These are phyloP conservation scores for Saguinus midas DNA, from an alignment of 2,113 vertebrate genomes.

Conservation along the genomic window DNA sequence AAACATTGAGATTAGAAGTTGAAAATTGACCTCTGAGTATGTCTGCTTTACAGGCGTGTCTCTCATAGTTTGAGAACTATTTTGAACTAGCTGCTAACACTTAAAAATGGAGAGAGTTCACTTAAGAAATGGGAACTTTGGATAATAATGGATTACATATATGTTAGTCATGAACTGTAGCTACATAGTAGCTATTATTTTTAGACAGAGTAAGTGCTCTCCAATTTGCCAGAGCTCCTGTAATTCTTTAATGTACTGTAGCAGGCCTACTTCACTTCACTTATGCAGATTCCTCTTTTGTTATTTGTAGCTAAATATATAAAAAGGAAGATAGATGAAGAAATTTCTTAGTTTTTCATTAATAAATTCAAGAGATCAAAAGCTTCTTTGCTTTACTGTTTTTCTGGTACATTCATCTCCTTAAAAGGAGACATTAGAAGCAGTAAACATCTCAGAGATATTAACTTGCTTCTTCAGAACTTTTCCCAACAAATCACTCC, in stretches of 20 bases:
- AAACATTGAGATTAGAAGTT: background rate
- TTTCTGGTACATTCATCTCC: constrained; percentile 16
- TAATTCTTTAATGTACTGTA: background rate
- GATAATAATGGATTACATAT: background rate
- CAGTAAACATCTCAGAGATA: background rate
- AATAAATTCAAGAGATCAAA: constrained; percentile 29
- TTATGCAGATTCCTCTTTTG: background rate
- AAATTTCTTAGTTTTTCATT: constrained; percentile 1
- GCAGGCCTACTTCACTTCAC: background rate
- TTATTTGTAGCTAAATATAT: constrained; percentile 19
- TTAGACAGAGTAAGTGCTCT: background rate
- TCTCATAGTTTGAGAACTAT: background rate
- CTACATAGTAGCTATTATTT: background rate
- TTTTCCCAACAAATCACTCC: background rate
- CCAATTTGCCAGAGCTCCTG: background rate
- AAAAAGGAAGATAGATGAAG: background rate
- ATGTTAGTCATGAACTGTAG: background rate
- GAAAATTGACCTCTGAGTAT: background rate
- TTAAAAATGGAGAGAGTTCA: background rate
- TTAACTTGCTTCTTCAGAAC: background rate
- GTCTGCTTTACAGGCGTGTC: background rate
- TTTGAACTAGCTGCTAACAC: background rate
- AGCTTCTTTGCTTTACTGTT: constrained; percentile 53
- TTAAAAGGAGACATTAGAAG: constrained; percentile 3
- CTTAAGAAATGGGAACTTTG: background rate